These are phyloP conservation scores for Ammodytes marinus DNA, from an alignment of 2,113 vertebrate genomes.

Conservation along the genomic window DNA sequence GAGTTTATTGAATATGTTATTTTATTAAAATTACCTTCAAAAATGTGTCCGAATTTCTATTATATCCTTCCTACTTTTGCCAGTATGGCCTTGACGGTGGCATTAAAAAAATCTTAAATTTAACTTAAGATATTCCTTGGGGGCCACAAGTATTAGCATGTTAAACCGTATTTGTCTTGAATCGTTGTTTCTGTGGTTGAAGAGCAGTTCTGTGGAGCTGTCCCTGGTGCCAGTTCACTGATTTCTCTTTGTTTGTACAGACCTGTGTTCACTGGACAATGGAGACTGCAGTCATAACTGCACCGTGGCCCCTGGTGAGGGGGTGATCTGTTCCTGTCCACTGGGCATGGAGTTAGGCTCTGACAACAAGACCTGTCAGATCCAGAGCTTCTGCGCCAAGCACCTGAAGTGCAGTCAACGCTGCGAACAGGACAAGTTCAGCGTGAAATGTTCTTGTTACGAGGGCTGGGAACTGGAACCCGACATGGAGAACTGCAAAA, in stretches of 20 bases:
- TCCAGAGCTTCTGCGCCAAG: conserved; percentile 98
- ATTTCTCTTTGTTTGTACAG: conserved; percentile 41
- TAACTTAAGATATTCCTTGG: too few species aligned
- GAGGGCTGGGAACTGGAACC: conserved; percentile 95
- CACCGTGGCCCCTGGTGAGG: conserved; percentile 93
- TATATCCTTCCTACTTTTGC: too few species aligned
- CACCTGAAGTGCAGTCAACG: conserved; percentile 98
- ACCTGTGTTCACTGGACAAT: conserved; percentile 91
- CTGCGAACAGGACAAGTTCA: conserved; percentile 96
- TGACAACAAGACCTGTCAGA: conserved; percentile 96
- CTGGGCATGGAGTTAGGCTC: conserved; percentile 94
- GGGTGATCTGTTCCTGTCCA: conserved; percentile 94
- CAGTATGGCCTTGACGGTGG: too few species aligned
- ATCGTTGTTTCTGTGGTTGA: neutral
- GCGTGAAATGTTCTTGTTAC: conserved; percentile 96
- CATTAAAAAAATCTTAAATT: too few species aligned
- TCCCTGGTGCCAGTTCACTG: neutral
- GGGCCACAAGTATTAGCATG: neutral
- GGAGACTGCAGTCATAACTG: conserved; percentile 98
- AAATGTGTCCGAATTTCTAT: too few species aligned
- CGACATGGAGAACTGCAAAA: conserved; percentile 95
- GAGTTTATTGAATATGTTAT: too few species aligned
- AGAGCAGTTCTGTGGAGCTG: neutral
- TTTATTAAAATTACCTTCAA: too few species aligned
- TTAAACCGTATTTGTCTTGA: conserved; percentile 10